Percentiles rank a stretch among this genome's conserved stretches.
These are phyloP conservation scores for Acronicta psi DNA, from an alignment of 2,888 invertebrate genomes.

Conservation along the genomic window DNA sequence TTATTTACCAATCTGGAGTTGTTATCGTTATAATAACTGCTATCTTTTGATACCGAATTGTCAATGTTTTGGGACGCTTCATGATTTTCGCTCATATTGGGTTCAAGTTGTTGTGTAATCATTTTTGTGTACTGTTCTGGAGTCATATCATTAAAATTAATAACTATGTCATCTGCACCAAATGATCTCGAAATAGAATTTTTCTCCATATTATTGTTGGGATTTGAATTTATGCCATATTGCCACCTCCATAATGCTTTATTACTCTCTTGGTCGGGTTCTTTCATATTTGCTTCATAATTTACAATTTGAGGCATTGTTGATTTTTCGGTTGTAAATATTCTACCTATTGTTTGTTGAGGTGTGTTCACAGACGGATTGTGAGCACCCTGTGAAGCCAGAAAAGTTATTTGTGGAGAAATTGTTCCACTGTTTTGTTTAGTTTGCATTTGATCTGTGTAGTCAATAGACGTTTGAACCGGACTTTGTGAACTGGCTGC, in stretches of 20 bases:
- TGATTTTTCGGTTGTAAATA: constrained; percentile 75
- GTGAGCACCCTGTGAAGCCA: constrained; percentile 84
- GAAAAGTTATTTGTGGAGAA: constrained; percentile 84
- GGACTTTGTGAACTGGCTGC: constrained; percentile 74
- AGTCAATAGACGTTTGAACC: constrained; percentile 72
- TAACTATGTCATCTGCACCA: constrained; percentile 79
- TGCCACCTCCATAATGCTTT: constrained; percentile 86
- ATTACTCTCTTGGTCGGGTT: constrained; percentile 75
- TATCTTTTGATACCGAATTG: constrained; percentile 33
- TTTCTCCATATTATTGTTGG: constrained; percentile 73
- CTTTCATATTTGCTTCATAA: constrained; percentile 78
- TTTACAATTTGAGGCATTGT: constrained; percentile 81
- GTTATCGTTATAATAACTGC: constrained; percentile 32
- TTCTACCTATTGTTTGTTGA: constrained; percentile 72
- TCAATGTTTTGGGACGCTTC: constrained; percentile 29
- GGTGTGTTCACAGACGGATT: constrained; percentile 71
- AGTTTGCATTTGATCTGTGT: constrained; percentile 71
- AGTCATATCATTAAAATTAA: constrained; percentile 84
- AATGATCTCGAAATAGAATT: constrained; percentile 83
- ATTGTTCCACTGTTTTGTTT: constrained; percentile 75
- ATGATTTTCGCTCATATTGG: constrained; percentile 55
- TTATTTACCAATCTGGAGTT: constrained; percentile 36
- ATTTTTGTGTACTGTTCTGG: constrained; percentile 80
- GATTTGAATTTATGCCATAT: constrained; percentile 77
- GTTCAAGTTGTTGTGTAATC: constrained; percentile 72